Conservation (phyloP, 2,797 vertebrate species). For the Pipistrellus pygmaeus region DNA sequence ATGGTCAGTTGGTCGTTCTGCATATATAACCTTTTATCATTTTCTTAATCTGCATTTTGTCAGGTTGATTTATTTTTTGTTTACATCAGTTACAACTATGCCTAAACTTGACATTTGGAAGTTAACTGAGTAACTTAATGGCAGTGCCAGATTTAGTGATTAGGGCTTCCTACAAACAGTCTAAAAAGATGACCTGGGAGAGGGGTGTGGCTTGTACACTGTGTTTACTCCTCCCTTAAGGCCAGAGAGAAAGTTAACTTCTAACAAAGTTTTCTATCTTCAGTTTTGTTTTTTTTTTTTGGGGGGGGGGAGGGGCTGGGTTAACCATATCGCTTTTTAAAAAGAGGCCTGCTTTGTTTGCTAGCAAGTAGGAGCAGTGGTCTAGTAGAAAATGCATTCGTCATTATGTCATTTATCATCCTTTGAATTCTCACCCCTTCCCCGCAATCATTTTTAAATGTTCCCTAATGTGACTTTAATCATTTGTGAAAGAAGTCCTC, state of each 20-base stretch:
- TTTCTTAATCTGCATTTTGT: conserved; percentile 1
- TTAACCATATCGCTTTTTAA: background rate
- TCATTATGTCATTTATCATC: background rate
- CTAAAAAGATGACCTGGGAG: conserved; percentile 12
- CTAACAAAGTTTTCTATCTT: conserved; percentile 1
- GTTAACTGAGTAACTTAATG: conserved; percentile 23
- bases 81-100: background rate
- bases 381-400: conserved; percentile 6
- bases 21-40: background rate
- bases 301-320: background rate
- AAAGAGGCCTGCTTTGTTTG: background rate
- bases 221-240: background rate
- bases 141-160: background rate
- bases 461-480: conserved; percentile 20
- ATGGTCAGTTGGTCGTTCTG: background rate
- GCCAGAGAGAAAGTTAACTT: background rate
- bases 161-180: background rate
- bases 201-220: background rate
- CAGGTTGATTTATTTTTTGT: conserved; percentile 40
- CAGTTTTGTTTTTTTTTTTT: background rate
- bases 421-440: background rate
- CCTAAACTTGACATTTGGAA: conserved; percentile 25
- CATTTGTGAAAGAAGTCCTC: conserved; percentile 28
- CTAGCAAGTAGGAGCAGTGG: conserved; percentile 12
- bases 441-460: background rate